Evolutionary conservation across 2,797 vertebrate genomes (phyloP).

Genomic region (Microhierax caerulescens): DNA sequence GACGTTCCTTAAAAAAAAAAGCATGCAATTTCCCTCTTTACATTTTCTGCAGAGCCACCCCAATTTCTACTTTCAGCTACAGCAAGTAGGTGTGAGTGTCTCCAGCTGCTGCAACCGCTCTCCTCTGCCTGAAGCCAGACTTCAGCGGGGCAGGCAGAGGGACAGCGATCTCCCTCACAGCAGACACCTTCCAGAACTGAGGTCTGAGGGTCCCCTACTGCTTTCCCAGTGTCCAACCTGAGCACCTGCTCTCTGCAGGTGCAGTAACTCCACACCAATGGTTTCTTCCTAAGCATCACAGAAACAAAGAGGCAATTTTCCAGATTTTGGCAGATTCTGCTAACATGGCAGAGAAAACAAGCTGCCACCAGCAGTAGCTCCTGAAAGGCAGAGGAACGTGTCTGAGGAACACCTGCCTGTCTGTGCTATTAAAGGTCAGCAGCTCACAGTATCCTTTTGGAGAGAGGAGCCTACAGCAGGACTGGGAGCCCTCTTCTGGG

Average conservation of each 20-base stretch:
- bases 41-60: background rate
- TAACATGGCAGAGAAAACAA: background rate
- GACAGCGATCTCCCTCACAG: background rate
- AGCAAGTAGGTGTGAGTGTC: background rate
- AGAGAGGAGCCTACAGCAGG: background rate
- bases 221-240: accelerated
- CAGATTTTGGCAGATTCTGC: background rate
- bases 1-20: background rate
- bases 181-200: background rate
- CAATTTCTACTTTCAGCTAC: background rate
- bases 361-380: background rate
- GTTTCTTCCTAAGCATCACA: background rate
- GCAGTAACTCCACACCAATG: background rate
- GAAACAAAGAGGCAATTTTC: background rate
- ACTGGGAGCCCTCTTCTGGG: background rate
- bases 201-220: background rate
- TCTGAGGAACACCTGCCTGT: background rate
- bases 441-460: background rate
- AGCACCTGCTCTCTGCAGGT: background rate
- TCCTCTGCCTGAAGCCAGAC: background rate
- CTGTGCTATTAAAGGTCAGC: background rate
- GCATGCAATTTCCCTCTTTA: background rate
- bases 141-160: accelerated
- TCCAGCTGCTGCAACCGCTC: background rate
- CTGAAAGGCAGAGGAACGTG: background rate